phyloP scores from a whole-genome alignment of 2,113 vertebrate species.

The Vireo altiloquus region DNA sequence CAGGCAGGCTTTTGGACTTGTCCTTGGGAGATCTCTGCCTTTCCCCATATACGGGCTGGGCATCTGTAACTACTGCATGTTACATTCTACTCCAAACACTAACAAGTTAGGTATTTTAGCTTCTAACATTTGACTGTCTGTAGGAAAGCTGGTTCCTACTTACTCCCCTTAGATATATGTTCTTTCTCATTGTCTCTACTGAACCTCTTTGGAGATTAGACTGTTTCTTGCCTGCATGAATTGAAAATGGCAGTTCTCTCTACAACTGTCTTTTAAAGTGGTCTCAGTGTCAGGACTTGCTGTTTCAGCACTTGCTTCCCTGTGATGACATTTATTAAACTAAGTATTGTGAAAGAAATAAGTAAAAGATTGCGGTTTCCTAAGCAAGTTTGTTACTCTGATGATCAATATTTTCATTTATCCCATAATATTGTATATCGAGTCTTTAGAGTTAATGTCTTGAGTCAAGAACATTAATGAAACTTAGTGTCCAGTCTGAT shows the following conservation, averaged over 20 bases:
- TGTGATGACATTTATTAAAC: not conserved
- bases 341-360: not conserved
- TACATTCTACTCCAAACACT: not conserved
- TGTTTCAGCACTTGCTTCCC: not conserved
- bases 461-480: not conserved
- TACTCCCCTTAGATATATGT: fast-evolving
- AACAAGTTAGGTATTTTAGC: not conserved
- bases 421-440: not conserved
- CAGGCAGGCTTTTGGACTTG: not conserved
- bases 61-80: not conserved
- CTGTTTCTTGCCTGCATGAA: not conserved
- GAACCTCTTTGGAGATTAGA: not conserved
- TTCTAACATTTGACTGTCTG: not conserved
- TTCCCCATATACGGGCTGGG: not conserved
- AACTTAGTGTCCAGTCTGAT: not conserved
- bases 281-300: not conserved
- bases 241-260: not conserved
- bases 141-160: not conserved
- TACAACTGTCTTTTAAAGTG: not conserved
- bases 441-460: not conserved
- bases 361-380: not conserved
- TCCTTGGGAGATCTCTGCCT: not conserved
- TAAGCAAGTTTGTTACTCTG: not conserved
- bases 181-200: not conserved
- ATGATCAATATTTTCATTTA: not conserved